phyloP scores from a whole-genome alignment of 2,888 invertebrate species.

The Dorcus hopei region DNA sequence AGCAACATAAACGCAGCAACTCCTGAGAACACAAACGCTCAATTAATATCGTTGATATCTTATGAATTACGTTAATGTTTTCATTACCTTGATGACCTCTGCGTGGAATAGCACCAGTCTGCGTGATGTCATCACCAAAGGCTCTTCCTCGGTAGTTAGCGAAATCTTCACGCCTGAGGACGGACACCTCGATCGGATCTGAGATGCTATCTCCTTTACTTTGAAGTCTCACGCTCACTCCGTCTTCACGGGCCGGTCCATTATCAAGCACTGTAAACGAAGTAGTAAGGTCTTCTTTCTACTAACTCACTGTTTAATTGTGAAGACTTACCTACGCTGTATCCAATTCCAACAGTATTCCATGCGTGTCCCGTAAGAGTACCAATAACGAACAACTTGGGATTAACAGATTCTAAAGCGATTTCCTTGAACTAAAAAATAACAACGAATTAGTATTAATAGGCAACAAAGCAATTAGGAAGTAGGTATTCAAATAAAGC shows the following conservation, averaged over 20 bases:
- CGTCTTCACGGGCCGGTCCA: too few relatives aligned
- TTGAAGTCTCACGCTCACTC: slow-evolving; percentile 53
- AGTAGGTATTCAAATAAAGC: too few relatives aligned
- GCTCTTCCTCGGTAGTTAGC: slow-evolving; percentile 62
- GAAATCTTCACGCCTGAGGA: slow-evolving; percentile 72
- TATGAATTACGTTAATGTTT: too few relatives aligned
- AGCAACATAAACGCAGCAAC: slow-evolving; percentile 86
- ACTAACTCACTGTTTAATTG: too few relatives aligned
- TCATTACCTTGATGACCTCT: slow-evolving; percentile 74
- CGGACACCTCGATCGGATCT: slow-evolving; percentile 81
- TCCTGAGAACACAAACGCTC: slow-evolving; percentile 44
- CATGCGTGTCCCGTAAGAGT: slow-evolving; percentile 86
- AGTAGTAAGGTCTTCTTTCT: too few relatives aligned
- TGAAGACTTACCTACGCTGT: slow-evolving; percentile 59
- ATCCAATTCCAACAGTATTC: slow-evolving; percentile 64
- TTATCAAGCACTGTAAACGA: too few relatives aligned
- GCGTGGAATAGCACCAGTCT: slow-evolving; percentile 67
- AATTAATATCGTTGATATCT: not conserved
- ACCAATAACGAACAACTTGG: slow-evolving; percentile 86
- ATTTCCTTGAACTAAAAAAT: slow-evolving; percentile 60
- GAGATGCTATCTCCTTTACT: slow-evolving; percentile 66
- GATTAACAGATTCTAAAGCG: slow-evolving; percentile 67
- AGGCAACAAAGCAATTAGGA: too few relatives aligned
- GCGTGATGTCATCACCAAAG: slow-evolving; percentile 83
- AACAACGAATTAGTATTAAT: too few relatives aligned